Conservation (phyloP, 2,113 vertebrate species). For the Phaethornis superciliosus region DNA sequence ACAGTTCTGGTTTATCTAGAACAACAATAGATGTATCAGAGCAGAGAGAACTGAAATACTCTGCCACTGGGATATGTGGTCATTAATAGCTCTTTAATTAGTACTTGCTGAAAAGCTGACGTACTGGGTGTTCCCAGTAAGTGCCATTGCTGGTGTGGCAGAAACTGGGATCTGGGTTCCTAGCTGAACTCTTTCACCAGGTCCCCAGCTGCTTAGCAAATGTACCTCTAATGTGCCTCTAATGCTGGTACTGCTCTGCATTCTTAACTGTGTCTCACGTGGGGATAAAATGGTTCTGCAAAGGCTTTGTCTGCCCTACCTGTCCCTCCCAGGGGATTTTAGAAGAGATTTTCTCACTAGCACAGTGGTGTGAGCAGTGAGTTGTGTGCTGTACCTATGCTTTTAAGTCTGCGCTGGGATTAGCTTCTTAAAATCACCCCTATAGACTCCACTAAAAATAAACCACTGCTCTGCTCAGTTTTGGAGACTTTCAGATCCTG, state of each 20-base stretch:
- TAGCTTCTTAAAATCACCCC: background rate
- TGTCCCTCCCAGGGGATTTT: background rate
- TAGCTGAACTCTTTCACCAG: background rate
- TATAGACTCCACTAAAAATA: background rate
- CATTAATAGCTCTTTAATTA: slow-evolving; percentile 60
- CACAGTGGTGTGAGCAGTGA: background rate
- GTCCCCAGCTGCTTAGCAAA: background rate
- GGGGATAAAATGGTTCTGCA: background rate
- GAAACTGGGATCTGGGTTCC: background rate
- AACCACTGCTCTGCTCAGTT: background rate
- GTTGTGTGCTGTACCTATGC: rapidly evolving
- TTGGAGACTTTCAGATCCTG: background rate
- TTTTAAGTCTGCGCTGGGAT: background rate
- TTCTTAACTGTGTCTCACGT: background rate
- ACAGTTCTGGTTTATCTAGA: slow-evolving; percentile 46
- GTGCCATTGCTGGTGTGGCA: slow-evolving; percentile 18
- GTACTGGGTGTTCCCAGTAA: slow-evolving; percentile 35
- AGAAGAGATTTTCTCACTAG: background rate
- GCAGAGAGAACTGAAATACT: background rate
- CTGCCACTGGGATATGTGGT: background rate
- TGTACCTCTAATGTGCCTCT: background rate
- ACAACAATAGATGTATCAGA: background rate
- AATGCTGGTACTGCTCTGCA: background rate
- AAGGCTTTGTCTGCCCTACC: background rate
- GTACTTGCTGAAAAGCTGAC: slow-evolving; percentile 35